These are phyloP conservation scores for Grallaria varia DNA, from an alignment of 2,113 vertebrate genomes.

Conservation along the genomic window DNA sequence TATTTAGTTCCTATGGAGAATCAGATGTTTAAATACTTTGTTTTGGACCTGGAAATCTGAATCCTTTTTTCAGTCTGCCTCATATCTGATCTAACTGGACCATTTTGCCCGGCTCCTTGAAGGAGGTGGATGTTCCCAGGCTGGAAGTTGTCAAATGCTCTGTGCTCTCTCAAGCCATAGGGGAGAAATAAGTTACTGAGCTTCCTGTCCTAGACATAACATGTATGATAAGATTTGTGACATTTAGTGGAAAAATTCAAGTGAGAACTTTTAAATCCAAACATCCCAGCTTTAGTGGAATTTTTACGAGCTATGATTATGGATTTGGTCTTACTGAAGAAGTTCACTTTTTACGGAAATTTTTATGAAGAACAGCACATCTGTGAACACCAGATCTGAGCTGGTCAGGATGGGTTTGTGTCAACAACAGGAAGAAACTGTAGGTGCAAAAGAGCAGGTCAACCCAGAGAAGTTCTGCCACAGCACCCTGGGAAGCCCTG, in stretches of 20 bases:
- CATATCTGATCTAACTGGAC: neutral
- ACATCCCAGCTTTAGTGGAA: neutral
- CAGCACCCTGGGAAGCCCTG: neutral
- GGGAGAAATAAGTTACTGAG: neutral
- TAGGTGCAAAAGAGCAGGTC: neutral
- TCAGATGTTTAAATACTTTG: neutral
- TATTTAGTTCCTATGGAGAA: neutral
- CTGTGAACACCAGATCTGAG: neutral
- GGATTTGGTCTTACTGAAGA: neutral
- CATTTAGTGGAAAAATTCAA: neutral
- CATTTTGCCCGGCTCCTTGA: neutral
- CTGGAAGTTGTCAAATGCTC: neutral
- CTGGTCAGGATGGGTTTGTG: neutral
- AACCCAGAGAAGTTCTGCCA: neutral
- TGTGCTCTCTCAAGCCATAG: neutral
- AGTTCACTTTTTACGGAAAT: neutral
- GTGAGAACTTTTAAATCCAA: neutral
- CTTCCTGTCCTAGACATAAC: neutral
- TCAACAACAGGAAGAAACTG: neutral
- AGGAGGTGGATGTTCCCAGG: neutral
- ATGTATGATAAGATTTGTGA: neutral
- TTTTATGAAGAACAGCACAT: neutral
- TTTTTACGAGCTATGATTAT: neutral
- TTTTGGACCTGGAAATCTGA: neutral
- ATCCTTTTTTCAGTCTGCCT: neutral